Conservation (phyloP, 2,113 vertebrate species). For the Ibidorhyncha struthersii region DNA sequence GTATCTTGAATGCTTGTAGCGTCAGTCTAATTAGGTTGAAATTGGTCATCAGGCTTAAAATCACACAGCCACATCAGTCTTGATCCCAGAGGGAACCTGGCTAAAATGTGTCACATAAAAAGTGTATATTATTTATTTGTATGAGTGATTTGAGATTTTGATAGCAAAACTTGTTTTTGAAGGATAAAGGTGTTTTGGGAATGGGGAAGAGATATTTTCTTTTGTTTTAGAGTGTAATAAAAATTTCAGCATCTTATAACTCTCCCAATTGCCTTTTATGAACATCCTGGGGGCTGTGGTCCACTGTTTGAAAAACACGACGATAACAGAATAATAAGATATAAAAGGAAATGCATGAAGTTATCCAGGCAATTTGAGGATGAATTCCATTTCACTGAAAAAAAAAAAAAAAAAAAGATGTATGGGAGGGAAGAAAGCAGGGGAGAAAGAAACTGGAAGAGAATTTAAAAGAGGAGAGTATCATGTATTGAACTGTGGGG, state of each 20-base stretch:
- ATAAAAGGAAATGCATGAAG: background rate
- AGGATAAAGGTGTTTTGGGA: slow-evolving; percentile 7
- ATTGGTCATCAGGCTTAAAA: background rate
- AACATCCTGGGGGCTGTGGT: slow-evolving; percentile 16
- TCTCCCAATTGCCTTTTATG: slow-evolving; percentile 19
- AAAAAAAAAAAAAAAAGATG: background rate
- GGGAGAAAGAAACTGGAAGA: background rate
- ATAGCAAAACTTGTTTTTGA: background rate
- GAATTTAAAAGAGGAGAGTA: background rate
- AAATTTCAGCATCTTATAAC: slow-evolving; percentile 12
- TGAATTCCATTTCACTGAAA: background rate
- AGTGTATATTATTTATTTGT: background rate
- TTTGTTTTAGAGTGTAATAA: slow-evolving; percentile 30
- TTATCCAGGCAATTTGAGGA: background rate
- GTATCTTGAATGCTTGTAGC: background rate
- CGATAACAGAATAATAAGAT: background rate
- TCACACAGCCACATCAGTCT: background rate
- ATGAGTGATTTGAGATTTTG: slow-evolving; percentile 1
- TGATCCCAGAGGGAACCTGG: background rate
- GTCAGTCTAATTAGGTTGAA: background rate
- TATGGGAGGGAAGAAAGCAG: background rate
- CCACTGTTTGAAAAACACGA: background rate
- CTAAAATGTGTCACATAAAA: background rate
- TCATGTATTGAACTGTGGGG: background rate
- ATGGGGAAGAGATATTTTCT: background rate